Base-by-base conservation (phyloP, 2,888 invertebrate genomes). In the Sarcophaga caerulescens region DNA sequence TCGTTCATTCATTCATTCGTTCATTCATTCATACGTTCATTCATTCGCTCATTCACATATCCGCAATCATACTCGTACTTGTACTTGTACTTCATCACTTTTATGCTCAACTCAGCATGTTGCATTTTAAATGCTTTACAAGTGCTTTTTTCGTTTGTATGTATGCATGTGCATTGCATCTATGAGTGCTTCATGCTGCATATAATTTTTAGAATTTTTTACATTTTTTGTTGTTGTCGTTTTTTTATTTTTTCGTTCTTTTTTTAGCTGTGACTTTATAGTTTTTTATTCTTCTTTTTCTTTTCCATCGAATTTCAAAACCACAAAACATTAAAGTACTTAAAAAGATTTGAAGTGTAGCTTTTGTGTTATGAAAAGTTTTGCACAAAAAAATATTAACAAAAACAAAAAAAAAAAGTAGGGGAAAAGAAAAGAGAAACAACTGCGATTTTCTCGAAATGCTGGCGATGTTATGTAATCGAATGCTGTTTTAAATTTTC, bases 111-210 rank as follows among this genome's bases (percentile, higher is more conserved):
- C 82, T 82, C 85, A 85, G 75, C 78, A 85, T 87, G 85, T 82
- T 87, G 87, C 89, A 89, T 89, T 90, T 89, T 85, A 90, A 90
- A 89, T 90, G 87, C 89, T 90, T 91, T 88, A 88, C 90, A 86
- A 89, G 88, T 88, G 83, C 74, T 80, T 85, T 81, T 83, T 66
- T 21, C 52, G 57, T 60, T 44, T 35, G 8, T 35, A 35, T 35
- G 35, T 35, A 35, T 35, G 44, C 59, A 12, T 62, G 62, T 63
- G 74, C 5, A 10, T 66, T 71, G n/a, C 71, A 68, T 71, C 17
- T 62, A 69, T 19, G 21, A 77, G 68, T 73, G 69, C 21, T 47
- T 74, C 44, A 25, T 74, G 57, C 65, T 52, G 68, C 23, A 63
- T 78, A 19, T 71, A 25, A 19, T 47, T 63, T 25, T 35, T 35